phyloP scores from a whole-genome alignment of 35 echinoderm and acorn worm species.

The Ptychodera flava region DNA sequence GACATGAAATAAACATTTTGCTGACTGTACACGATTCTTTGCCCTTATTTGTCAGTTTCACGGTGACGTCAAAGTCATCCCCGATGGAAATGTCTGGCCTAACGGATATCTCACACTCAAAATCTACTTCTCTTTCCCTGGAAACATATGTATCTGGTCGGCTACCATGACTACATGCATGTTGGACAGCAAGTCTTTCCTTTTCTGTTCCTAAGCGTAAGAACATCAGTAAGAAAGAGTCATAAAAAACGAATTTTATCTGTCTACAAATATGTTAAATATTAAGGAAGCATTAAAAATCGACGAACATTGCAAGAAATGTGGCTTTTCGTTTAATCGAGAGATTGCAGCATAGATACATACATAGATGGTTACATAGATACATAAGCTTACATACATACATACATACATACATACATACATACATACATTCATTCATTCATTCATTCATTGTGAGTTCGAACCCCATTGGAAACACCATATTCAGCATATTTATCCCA shows the following conservation, averaged over 20 bases:
- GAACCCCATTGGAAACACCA: too few species aligned
- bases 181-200: not conserved
- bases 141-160: not conserved
- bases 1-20: not conserved
- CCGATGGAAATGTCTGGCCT: not conserved
- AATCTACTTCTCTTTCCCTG: not conserved
- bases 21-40: not conserved
- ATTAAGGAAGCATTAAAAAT: not conserved
- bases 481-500: too few species aligned
- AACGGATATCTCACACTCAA: not conserved
- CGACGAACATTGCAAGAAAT: not conserved
- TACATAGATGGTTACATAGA: not conserved
- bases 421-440: not conserved
- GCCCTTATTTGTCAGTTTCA: not conserved
- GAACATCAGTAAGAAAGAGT: not conserved
- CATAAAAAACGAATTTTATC: not conserved
- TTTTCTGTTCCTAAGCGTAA: not conserved
- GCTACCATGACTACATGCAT: not conserved
- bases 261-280: not conserved
- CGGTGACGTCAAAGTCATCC: not conserved
- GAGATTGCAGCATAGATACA: not conserved
- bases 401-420: constrained; percentile 2
- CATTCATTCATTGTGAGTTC: not conserved
- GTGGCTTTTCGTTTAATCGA: too few species aligned
- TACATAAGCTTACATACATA: not conserved